A percentile compares a stretch with the other conserved stretches of the same genome.
phyloP scores from a whole-genome alignment of 2,113 vertebrate genomes.

The Austrofundulus limnaeus region DNA sequence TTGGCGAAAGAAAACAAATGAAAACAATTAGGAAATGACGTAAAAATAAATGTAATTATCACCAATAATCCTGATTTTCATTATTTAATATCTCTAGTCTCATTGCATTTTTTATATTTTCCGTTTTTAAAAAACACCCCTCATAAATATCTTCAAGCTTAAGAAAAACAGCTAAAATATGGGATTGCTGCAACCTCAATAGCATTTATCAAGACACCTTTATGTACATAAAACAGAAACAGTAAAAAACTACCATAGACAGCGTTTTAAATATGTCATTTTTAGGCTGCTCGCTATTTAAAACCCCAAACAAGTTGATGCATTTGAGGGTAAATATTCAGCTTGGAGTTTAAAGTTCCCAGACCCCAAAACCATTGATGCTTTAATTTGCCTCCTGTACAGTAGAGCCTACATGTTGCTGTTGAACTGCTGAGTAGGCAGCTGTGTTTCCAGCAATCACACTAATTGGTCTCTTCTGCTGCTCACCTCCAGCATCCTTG shows the following conservation, averaged over 20 bases:
- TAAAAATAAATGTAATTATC: background rate
- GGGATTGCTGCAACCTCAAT: background rate
- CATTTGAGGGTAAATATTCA: constrained; percentile 23
- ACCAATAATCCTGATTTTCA: background rate
- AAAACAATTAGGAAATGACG: background rate
- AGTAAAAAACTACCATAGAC: background rate
- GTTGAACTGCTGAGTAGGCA: constrained; percentile 77
- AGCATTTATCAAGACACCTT: too few relatives aligned
- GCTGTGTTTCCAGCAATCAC: constrained; percentile 74
- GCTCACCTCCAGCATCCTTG: constrained; percentile 78
- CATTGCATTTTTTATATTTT: background rate
- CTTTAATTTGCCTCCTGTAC: constrained; percentile 59
- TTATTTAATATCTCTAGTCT: background rate
- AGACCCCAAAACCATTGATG: constrained; percentile 42
- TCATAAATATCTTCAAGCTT: background rate
- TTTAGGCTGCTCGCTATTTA: background rate
- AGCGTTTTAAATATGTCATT: background rate
- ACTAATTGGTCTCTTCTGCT: constrained; percentile 81
- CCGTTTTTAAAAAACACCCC: too few relatives aligned
- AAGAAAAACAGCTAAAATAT: background rate
- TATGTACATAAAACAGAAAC: constrained; percentile 9
- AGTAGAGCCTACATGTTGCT: constrained; percentile 59
- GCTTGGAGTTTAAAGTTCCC: constrained; percentile 26
- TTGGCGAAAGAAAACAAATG: constrained; percentile 50
- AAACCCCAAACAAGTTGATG: constrained; percentile 1